phyloP scores from a whole-genome alignment of 2,797 vertebrate genomes.

The Semaprochilodus insignis region DNA sequence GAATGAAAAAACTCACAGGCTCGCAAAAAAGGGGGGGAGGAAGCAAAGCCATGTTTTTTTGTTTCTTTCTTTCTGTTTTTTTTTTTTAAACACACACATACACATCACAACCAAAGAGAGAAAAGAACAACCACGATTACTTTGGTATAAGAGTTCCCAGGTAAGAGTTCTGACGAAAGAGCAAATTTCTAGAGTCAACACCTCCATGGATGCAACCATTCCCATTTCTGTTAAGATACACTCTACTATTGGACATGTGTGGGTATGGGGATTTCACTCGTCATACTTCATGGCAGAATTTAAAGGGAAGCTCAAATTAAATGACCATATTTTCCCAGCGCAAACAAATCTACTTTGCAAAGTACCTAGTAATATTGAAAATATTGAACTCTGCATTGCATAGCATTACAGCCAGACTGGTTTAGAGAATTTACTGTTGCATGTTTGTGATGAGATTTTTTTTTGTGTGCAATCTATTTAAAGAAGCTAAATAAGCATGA shows the following conservation, averaged over 20 bases:
- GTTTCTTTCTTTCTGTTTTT: neutral
- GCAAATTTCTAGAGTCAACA: neutral
- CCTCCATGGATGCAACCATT: neutral
- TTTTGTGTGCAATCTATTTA: slow-evolving; percentile 16
- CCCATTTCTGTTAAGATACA: neutral
- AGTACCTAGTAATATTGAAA: neutral
- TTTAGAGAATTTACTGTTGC: neutral
- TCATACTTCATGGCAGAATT: neutral
- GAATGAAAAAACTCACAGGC: slow-evolving; percentile 22
- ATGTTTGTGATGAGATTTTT: slow-evolving; percentile 12
- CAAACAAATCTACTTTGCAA: neutral
- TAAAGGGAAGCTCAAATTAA: slow-evolving; percentile 5
- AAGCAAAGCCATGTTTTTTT: slow-evolving; percentile 10
- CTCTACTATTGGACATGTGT: neutral
- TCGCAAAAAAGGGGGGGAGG: neutral
- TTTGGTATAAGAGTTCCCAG: slow-evolving; percentile 40
- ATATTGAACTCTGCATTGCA: slow-evolving; percentile 2
- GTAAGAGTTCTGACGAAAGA: slow-evolving; percentile 21
- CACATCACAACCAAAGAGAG: slow-evolving; percentile 3
- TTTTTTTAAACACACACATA: neutral
- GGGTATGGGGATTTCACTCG: neutral
- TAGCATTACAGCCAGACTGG: slow-evolving; percentile 6
- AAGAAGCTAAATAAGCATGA: slow-evolving; percentile 7
- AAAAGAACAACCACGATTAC: neutral
- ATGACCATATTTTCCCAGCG: neutral